Evolutionary conservation across 2,888 invertebrate genomes (phyloP).

Genomic region (Sipunculus nudus): DNA sequence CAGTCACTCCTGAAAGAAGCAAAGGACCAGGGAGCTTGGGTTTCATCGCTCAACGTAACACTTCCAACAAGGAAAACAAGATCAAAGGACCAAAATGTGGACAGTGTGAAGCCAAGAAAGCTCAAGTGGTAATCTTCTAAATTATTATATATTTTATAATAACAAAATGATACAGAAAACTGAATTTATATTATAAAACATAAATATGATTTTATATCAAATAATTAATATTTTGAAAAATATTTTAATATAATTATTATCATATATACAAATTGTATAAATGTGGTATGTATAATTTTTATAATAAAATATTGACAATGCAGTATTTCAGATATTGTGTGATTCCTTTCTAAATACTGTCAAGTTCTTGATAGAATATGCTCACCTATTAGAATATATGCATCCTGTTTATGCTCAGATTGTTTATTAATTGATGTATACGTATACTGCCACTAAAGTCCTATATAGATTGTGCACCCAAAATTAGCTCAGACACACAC

Average conservation of each 20-base stretch:
- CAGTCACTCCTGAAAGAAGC: slow-evolving; percentile 20
- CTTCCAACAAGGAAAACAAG: slow-evolving; percentile 18
- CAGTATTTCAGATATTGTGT: too few relatives aligned
- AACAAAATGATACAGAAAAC: background rate
- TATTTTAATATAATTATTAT: too few relatives aligned
- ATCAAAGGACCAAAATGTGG: slow-evolving; percentile 62
- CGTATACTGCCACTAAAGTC: too few relatives aligned
- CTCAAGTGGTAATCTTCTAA: slow-evolving; percentile 53
- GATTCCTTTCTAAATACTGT: too few relatives aligned
- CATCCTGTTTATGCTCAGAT: too few relatives aligned
- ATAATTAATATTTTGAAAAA: background rate
- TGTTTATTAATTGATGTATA: too few relatives aligned
- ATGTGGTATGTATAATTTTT: background rate
- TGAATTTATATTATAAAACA: background rate
- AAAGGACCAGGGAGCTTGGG: slow-evolving; percentile 58
- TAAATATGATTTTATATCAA: background rate
- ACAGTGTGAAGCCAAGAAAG: slow-evolving; percentile 64
- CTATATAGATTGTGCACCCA: too few relatives aligned
- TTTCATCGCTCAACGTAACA: slow-evolving; percentile 52
- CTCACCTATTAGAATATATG: too few relatives aligned
- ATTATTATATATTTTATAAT: background rate
- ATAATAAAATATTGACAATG: background rate
- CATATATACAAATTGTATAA: background rate
- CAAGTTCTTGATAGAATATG: too few relatives aligned
- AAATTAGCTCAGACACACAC: too few relatives aligned